phyloP scores from a whole-genome alignment of 2,113 vertebrate genomes.

The Cettia cetti region DNA sequence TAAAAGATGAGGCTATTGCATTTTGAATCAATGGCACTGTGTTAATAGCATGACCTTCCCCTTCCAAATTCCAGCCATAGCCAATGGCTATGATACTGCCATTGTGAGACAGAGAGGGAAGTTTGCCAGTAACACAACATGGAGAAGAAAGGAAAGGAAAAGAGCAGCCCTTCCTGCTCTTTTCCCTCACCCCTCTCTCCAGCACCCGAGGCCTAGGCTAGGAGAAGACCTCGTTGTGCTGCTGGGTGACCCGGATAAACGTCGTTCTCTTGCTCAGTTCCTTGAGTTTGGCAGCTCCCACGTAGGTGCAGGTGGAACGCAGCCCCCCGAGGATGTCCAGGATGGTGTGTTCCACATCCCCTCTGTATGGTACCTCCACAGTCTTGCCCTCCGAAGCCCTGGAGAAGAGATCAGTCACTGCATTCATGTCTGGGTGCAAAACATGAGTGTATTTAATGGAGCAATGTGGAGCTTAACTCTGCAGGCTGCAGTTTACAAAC shows the following conservation, averaged over 20 bases:
- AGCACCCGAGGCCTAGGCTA: slow-evolving; percentile 42
- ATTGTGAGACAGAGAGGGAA: neutral
- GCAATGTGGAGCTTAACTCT: neutral
- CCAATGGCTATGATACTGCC: neutral
- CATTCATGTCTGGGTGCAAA: neutral
- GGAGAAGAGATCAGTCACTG: neutral
- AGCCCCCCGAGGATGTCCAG: slow-evolving; percentile 91
- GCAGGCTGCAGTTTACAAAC: neutral
- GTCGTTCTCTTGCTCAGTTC: slow-evolving; percentile 95
- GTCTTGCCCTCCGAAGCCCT: slow-evolving; percentile 95
- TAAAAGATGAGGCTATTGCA: slow-evolving; percentile 34
- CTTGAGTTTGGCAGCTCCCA: slow-evolving; percentile 95
- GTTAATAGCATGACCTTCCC: neutral
- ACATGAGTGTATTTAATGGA: neutral
- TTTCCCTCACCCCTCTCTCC: neutral
- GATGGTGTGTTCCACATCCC: slow-evolving; percentile 89
- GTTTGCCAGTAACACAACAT: neutral
- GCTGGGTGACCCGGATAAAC: slow-evolving; percentile 96
- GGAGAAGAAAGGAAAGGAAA: neutral
- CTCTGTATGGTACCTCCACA: slow-evolving; percentile 91
- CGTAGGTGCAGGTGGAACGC: slow-evolving; percentile 96
- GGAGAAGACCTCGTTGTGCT: slow-evolving; percentile 88
- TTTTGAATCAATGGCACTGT: slow-evolving; percentile 27
- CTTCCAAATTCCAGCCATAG: neutral
- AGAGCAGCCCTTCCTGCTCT: neutral